Evolutionary conservation across 1,140 invertebrate species (phyloP), one percentile per base, ranked within the genome.

Genomic region (Cheumatopsyche charites): DNA sequence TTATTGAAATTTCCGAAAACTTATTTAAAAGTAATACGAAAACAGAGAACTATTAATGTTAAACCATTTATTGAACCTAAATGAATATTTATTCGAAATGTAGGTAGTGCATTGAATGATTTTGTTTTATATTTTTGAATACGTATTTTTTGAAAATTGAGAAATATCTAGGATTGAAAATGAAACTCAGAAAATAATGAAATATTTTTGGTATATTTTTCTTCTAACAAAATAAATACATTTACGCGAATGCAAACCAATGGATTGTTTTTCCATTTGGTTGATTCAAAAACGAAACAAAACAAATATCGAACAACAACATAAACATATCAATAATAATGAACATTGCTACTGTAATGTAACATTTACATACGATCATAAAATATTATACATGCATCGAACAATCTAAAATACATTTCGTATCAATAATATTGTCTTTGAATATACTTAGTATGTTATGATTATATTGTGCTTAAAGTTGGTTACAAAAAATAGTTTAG

Each of bases 1-100:
- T 25, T 66, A 15, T 21, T 73, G 3, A 76, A 69, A 55, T 71
- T 73, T 42, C 69, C 74, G 25, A 47, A 62, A 21, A 69, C 26
- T 2, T 58, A 58, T 58, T 25, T 58, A 0, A 63, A 43, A 42
- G 1, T 17, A 42, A 1, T 63, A 29, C 41, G 15, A 9, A 63
- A 15, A 15, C 12, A 13, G 15, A 15, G 29, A n/a, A 63, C 41
- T 9, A 58, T 58, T 9, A 13, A 58, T 19, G 55, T 58, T 1
- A 6, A 58, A 26, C 55, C 55, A 23, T 58, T 58, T 23, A 12
- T 13, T 7, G 55, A 58, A 11, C 55, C 55, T 1, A 58, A 58
- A 36, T 36, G 29, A 36, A 36, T 36, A 36, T 4, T 36, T 36
- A 4, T 36, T 36, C 29, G 9, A 36, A n/a, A n/a, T n/a, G n/a